Conservation (phyloP, 2,113 vertebrate species). For the Octodon degus region DNA sequence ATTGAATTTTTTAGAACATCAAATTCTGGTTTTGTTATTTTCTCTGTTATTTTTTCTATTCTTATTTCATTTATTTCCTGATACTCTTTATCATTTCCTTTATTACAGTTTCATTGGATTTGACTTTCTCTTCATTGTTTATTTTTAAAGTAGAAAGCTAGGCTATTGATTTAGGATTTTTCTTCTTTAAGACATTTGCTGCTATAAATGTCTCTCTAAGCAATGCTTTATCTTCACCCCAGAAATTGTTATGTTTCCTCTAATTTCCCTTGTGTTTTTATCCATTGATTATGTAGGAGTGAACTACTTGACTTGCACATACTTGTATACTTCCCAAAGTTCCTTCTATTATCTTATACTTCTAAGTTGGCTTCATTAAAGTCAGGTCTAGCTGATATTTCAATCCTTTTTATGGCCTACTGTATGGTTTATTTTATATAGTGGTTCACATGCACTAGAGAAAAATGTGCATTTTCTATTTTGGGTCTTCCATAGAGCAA, state of each 20-base stretch:
- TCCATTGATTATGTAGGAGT: not conserved
- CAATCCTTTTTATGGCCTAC: not conserved
- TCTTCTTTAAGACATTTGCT: not conserved
- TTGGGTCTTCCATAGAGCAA: not conserved
- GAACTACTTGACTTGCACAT: not conserved
- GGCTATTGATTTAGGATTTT: not conserved
- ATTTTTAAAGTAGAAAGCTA: not conserved
- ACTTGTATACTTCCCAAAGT: not conserved
- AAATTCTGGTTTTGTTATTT: constrained; percentile 18
- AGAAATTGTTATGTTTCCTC: constrained; percentile 4
- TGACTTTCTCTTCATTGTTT: not conserved
- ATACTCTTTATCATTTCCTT: not conserved
- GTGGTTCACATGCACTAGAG: not conserved
- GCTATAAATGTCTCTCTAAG: constrained; percentile 1
- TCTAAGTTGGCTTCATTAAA: not conserved
- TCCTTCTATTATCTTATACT: constrained; percentile 34
- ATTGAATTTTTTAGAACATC: not conserved
- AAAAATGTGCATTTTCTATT: not conserved
- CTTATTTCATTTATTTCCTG: not conserved
- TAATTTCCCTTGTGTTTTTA: constrained; percentile 18
- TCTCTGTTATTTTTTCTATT: not conserved
- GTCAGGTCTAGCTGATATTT: not conserved
- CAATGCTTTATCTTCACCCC: not conserved
- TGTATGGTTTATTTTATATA: not conserved
- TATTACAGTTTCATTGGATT: not conserved